Evolutionary conservation across 2,888 invertebrate genomes (phyloP).

Genomic region (Xestobium rufovillosum): DNA sequence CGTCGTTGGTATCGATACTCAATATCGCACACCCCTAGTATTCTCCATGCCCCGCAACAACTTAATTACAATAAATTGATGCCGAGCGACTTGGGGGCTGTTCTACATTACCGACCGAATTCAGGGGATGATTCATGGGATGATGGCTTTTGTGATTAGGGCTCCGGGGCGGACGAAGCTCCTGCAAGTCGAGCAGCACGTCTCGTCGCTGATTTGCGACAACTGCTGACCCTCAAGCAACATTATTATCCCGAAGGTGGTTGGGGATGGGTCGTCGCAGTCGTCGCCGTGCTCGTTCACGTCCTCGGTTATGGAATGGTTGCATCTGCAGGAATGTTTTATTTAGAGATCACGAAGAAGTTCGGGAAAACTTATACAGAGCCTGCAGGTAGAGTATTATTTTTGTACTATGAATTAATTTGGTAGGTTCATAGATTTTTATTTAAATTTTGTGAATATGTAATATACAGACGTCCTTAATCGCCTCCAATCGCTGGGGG

Average conservation of each 20-base stretch:
- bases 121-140: too few species aligned
- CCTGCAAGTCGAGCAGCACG: slow-evolving; percentile 47
- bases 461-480: too few species aligned
- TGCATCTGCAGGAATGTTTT: slow-evolving; percentile 50
- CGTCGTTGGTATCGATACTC: too few species aligned
- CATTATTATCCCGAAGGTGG: slow-evolving; percentile 85
- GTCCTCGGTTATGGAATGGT: slow-evolving; percentile 69
- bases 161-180: slow-evolving; percentile 42
- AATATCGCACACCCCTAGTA: too few species aligned
- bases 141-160: too few species aligned
- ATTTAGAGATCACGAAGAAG: slow-evolving; percentile 39
- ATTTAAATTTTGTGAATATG: too few species aligned
- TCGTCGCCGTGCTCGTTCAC: slow-evolving; percentile 65
- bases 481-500: too few species aligned
- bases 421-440: too few species aligned
- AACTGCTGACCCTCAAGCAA: slow-evolving; percentile 61
- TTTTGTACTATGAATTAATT: not conserved
- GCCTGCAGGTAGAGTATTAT: slow-evolving; percentile 52
- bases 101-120: too few species aligned
- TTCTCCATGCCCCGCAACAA: too few species aligned
- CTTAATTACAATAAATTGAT: too few species aligned
- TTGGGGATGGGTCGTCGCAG: slow-evolving; percentile 78
- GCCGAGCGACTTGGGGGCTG: too few species aligned
- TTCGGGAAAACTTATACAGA: slow-evolving; percentile 52
- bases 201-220: slow-evolving; percentile 48